Evolutionary conservation across 2,888 invertebrate genomes (phyloP), one percentile per base, ranked within the genome.

Genomic region (Epistrophella euchroma): DNA sequence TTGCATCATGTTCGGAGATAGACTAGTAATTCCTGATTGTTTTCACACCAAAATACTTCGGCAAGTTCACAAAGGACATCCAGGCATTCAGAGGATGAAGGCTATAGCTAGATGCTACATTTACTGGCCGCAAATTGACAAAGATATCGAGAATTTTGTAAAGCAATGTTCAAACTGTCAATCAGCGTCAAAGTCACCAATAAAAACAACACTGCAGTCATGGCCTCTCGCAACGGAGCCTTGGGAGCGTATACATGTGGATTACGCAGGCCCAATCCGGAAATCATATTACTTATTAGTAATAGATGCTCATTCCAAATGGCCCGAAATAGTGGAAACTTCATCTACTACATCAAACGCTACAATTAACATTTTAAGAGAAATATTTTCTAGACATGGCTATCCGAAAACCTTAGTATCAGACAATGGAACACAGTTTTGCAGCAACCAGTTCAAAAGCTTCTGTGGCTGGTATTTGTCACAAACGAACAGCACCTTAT

Each of bases 261-360:
- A 89, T 52, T 88, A 88, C 11, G 82, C 83, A 90, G 88, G 84
- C 15, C 82, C 85, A 35, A 82, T 91, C 47, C 55, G 89, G 7
- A 89, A 88, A 4, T 75, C 79, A n/a, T 76, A 77, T 11, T 90
- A 90, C 56, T 78, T 92, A 6, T 76, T 93, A 13, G 87, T 92
- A 2, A 90, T 91, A 4, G 92, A 93, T 85, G 88, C 91, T 2
- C 90, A 89, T 87, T 91, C 91, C 0, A 93, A 93, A 86, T 93
- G 92, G 92, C 89, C 90, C 1, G 73, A 50, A n/a, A 50, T 60
- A 5, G 15, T 58, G 13, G 37, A 43, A n/a, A 60, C 50, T 11
- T 19, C 66, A 32, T 35, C 58, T 9, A 47, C 45, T 45, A 76
- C 66, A 4, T 11, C 79, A 5, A 10, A 32, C 15, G 22, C 47